Conservation (phyloP, 2,113 vertebrate genomes). For the Aldabrachelys gigantea region DNA sequence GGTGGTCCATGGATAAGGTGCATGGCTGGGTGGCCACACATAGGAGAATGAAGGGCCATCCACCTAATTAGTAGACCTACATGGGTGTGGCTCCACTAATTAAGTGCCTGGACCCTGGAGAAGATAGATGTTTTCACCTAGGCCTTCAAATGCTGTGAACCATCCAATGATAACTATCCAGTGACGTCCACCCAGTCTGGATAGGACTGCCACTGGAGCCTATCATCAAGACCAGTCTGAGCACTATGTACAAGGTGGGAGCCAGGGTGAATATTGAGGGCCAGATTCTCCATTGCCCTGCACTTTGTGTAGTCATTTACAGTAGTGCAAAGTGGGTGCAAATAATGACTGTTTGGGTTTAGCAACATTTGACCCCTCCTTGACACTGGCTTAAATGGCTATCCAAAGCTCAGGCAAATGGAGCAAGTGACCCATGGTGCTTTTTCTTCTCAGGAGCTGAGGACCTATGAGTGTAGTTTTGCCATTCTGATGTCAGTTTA, state of each 20-base stretch:
- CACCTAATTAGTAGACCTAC: no score
- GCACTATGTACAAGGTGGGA: background rate
- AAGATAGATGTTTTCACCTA: background rate
- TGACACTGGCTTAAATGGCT: background rate
- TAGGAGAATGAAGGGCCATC: no score
- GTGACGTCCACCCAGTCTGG: background rate
- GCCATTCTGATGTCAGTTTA: background rate
- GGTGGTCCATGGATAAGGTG: no score
- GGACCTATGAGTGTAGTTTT: background rate
- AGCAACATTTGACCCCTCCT: background rate
- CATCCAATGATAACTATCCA: background rate
- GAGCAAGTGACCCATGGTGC: background rate
- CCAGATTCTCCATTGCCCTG: background rate
- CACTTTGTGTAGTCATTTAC: background rate
- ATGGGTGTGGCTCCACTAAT: no score
- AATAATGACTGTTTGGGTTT: background rate
- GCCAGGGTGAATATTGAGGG: background rate
- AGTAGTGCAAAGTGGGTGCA: background rate
- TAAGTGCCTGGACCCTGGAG: no score
- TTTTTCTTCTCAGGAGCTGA: background rate
- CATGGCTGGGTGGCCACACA: no score
- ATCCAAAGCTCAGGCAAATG: background rate
- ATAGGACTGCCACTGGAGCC: background rate
- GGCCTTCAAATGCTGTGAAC: background rate
- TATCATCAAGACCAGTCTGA: background rate